Evolutionary conservation across 1,140 invertebrate species (phyloP).

Genomic region (Chlorops oryzae): DNA sequence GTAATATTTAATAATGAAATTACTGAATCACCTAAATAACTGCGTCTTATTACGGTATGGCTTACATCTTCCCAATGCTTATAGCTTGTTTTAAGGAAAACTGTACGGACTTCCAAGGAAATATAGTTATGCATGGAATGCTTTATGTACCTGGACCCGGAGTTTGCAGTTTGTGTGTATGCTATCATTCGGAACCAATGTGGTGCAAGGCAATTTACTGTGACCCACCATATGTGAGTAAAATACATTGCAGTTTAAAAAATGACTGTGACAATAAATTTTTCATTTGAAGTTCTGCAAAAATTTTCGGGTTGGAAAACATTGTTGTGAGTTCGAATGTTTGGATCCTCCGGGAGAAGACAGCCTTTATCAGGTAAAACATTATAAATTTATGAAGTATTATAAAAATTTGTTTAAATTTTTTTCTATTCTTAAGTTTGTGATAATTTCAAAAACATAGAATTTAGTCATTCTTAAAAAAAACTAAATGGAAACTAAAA

Average conservation of each 20-base stretch:
- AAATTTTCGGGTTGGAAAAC: conserved; percentile 65
- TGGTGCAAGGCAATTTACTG: conserved; percentile 84
- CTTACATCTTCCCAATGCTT: too few relatives aligned
- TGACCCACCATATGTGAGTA: conserved; percentile 72
- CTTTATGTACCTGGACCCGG: conserved; percentile 77
- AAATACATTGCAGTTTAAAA: background rate
- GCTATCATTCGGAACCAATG: conserved; percentile 75
- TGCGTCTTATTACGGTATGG: too few relatives aligned
- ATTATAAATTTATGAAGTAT: too few relatives aligned
- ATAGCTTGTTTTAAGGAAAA: conserved; percentile 65
- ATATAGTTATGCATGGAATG: conserved; percentile 66
- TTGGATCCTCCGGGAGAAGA: conserved; percentile 62
- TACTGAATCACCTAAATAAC: too few relatives aligned
- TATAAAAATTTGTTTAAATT: too few relatives aligned
- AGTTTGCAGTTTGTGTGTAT: conserved; percentile 78
- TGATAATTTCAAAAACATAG: too few relatives aligned
- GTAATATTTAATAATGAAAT: too few relatives aligned
- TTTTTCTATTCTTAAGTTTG: too few relatives aligned
- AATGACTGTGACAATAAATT: background rate
- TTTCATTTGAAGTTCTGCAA: conserved; percentile 60
- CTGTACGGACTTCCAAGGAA: conserved; percentile 74
- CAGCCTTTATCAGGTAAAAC: conserved; percentile 52
- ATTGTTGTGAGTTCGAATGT: conserved; percentile 72
- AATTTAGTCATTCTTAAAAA: too few relatives aligned
- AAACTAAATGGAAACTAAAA: too few relatives aligned